Evolutionary conservation across 2,113 vertebrate genomes (phyloP).

Genomic region (Hemibagrus wyckioides): DNA sequence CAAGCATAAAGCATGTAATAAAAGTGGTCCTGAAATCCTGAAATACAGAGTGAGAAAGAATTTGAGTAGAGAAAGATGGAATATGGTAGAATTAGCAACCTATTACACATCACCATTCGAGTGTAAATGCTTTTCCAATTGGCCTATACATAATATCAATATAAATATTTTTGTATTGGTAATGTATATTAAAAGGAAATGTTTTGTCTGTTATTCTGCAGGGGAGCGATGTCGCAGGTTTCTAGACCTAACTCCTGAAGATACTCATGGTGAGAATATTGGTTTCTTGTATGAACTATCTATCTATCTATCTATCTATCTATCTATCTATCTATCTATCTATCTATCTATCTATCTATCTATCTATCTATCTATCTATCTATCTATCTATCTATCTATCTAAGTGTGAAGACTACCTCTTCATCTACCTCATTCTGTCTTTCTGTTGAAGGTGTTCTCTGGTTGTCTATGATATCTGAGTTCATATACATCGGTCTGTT

Average conservation of each 20-base stretch:
- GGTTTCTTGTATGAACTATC: background rate
- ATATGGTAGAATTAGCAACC: background rate
- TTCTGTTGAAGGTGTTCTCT: constrained; percentile 75
- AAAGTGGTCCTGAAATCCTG: background rate
- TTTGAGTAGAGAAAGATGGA: background rate
- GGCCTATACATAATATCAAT: background rate
- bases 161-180: background rate
- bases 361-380: too few relatives aligned
- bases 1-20: background rate
- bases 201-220: constrained; percentile 50
- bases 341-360: too few relatives aligned
- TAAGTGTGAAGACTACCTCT: too few relatives aligned
- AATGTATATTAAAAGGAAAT: background rate
- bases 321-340: too few relatives aligned
- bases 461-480: constrained; percentile 80
- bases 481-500: constrained; percentile 79
- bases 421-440: too few relatives aligned
- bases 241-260: constrained; percentile 78
- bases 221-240: constrained; percentile 84
- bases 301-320: background rate
- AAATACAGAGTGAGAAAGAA: background rate
- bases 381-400: too few relatives aligned
- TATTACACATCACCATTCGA: background rate
- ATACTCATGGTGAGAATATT: constrained; percentile 71
- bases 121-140: background rate